Evolutionary conservation across 2,113 vertebrate genomes (phyloP).

Genomic region (Strigops habroptila): DNA sequence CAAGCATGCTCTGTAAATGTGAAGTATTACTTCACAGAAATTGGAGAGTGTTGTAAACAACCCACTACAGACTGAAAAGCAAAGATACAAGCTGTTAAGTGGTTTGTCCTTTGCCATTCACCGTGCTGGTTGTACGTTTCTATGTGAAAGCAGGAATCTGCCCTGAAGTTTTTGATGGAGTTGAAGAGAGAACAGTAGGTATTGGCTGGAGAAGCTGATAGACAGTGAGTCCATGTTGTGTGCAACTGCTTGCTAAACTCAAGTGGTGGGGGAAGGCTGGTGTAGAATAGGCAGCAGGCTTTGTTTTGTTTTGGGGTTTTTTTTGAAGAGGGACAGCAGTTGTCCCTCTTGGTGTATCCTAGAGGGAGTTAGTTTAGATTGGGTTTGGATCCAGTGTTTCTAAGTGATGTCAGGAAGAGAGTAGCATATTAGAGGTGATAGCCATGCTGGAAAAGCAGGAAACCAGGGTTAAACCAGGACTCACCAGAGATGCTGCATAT

Average conservation of each 20-base stretch:
- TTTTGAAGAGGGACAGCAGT: neutral
- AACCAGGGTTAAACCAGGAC: neutral
- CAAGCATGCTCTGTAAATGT: neutral
- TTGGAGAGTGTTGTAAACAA: neutral
- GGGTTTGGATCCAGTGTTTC: neutral
- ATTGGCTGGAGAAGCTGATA: neutral
- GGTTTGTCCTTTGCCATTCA: neutral
- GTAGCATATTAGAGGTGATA: neutral
- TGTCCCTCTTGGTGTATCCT: neutral
- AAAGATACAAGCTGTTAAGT: neutral
- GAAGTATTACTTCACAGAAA: neutral
- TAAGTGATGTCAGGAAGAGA: neutral
- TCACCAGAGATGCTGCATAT: accelerated
- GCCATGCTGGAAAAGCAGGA: neutral
- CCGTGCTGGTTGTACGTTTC: neutral
- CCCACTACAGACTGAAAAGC: neutral
- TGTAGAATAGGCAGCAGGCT: neutral
- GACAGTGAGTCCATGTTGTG: accelerated
- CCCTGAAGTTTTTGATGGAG: neutral
- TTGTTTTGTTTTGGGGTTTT: neutral
- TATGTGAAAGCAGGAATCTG: neutral
- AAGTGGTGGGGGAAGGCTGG: neutral
- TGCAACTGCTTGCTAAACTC: neutral
- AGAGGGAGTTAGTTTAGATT: neutral
- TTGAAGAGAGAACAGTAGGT: neutral